Conservation (phyloP, 1,140 invertebrate species). For the Drusus annulatus region DNA sequence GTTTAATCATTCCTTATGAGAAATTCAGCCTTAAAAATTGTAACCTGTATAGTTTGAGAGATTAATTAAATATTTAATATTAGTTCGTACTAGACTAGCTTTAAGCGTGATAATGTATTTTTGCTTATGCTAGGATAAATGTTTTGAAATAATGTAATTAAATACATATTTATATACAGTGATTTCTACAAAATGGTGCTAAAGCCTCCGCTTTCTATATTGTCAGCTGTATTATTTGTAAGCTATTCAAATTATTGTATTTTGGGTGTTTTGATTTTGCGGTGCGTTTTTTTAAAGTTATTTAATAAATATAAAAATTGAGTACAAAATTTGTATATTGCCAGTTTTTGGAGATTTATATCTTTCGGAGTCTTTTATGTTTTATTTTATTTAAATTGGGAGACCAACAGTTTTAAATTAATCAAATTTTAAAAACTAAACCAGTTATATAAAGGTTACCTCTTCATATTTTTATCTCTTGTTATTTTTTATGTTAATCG, state of each 20-base stretch:
- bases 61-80: too few species aligned
- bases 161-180: constrained; percentile 6
- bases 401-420: too few species aligned
- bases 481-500: too few species aligned
- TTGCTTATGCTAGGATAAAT: neutral
- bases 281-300: neutral
- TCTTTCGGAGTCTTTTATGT: too few species aligned
- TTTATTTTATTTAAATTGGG: too few species aligned
- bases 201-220: neutral
- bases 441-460: too few species aligned
- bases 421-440: too few species aligned
- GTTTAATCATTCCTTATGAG: neutral
- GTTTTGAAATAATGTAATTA: neutral
- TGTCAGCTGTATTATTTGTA: constrained; percentile 11
- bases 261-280: neutral
- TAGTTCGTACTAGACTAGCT: neutral
- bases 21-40: too few species aligned
- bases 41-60: too few species aligned
- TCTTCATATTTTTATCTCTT: too few species aligned
- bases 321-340: neutral
- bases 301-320: neutral
- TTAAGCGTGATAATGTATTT: neutral
- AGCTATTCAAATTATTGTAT: neutral
- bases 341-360: too few species aligned
- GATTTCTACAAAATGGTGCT: constrained; percentile 13